phyloP scores from a whole-genome alignment of 2,113 vertebrate species.

The Otus sunia region DNA sequence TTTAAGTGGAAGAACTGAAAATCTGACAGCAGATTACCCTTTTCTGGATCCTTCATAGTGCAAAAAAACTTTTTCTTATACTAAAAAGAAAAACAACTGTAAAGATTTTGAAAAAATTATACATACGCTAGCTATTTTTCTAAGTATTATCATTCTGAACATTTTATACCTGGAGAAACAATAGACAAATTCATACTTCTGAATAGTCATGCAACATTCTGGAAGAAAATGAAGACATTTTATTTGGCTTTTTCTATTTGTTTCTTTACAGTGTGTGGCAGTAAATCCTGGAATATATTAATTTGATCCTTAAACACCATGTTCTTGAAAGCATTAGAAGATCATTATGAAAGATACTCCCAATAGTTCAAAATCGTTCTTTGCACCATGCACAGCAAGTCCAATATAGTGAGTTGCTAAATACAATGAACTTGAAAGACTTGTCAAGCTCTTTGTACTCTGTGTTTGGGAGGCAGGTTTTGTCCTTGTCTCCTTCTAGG shows the following conservation, averaged over 20 bases:
- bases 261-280: neutral
- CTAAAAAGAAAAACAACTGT: neutral
- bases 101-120: neutral
- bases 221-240: neutral
- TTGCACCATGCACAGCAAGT: neutral
- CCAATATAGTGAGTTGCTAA: neutral
- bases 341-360: neutral
- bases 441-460: neutral
- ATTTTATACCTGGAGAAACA: neutral
- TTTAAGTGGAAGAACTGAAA: slow-evolving; percentile 1
- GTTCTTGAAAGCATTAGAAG: slow-evolving; percentile 21
- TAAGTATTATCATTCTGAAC: slow-evolving; percentile 24
- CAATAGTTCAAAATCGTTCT: neutral
- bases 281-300: neutral
- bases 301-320: neutral
- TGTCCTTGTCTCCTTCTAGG: neutral
- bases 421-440: neutral
- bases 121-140: neutral
- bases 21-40: neutral
- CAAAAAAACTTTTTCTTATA: neutral
- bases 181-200: slow-evolving; percentile 21
- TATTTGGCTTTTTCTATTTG: neutral
- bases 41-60: neutral
- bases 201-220: neutral
- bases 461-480: neutral